These are phyloP conservation scores for Esox lucius DNA, from an alignment of 2,797 vertebrate genomes.

Conservation along the genomic window DNA sequence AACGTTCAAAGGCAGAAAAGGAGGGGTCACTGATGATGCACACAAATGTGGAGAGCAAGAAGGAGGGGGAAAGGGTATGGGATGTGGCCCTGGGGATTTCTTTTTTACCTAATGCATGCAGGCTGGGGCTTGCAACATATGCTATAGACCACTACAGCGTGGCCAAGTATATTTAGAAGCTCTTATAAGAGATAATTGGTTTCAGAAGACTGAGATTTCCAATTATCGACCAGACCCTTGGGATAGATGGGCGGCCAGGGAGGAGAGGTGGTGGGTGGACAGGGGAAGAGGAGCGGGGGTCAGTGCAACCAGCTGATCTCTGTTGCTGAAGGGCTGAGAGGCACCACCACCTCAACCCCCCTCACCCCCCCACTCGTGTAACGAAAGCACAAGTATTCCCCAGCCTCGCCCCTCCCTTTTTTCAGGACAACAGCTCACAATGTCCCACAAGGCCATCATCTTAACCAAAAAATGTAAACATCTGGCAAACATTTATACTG, in stretches of 20 bases:
- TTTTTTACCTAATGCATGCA: conserved; percentile 40
- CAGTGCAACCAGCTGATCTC: conserved; percentile 63
- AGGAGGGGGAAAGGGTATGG: conserved; percentile 22
- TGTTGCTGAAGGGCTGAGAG: conserved; percentile 53
- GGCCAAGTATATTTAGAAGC: conserved; percentile 68
- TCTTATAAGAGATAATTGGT: conserved; percentile 70
- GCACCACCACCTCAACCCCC: conserved; percentile 34
- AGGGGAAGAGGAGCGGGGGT: conserved; percentile 37
- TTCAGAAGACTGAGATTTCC: conserved; percentile 74
- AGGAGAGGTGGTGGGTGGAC: conserved; percentile 29
- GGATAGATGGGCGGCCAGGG: conserved; percentile 44
- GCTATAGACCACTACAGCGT: conserved; percentile 50
- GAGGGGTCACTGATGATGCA: conserved; percentile 23
- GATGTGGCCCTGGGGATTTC: conserved; percentile 34
- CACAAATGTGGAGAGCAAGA: conserved; percentile 35
- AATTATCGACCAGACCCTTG: conserved; percentile 65
- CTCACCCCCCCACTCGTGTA: conserved; percentile 37
- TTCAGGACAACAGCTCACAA: conserved; percentile 41
- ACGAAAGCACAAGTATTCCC: conserved; percentile 35
- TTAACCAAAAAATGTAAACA: conserved; percentile 76
- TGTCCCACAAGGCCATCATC: conserved; percentile 70
- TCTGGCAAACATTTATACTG: conserved; percentile 75
- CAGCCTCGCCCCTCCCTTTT: conserved; percentile 53
- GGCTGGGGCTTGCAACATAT: conserved; percentile 43
- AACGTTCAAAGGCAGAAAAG: conserved; percentile 32